Evolutionary conservation across 2,113 vertebrate genomes (phyloP).

Genomic region (Alaudala cheleensis): DNA sequence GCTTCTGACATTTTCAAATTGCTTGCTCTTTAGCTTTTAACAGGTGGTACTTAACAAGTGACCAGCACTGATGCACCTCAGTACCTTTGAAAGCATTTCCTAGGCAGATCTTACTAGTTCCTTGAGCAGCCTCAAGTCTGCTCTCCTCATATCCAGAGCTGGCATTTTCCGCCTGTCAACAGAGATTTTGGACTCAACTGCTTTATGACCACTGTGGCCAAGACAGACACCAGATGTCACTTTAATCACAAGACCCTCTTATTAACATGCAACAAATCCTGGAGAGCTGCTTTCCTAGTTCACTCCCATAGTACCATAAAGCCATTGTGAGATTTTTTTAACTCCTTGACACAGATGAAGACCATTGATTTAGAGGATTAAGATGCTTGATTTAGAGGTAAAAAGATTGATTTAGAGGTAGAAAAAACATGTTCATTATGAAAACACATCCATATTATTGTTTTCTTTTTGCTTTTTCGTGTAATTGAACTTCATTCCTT

Average conservation of each 20-base stretch:
- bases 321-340: neutral
- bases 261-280: neutral
- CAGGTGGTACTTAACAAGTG: neutral
- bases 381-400: neutral
- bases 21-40: neutral
- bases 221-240: neutral
- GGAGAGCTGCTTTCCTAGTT: neutral
- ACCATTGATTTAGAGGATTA: neutral
- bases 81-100: neutral
- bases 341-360: neutral
- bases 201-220: neutral
- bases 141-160: neutral
- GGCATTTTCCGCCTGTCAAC: neutral
- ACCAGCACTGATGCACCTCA: neutral
- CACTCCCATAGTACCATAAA: neutral
- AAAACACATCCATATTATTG: neutral
- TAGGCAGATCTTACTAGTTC: neutral
- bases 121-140: neutral
- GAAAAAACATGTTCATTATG: neutral
- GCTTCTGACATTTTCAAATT: neutral
- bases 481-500: neutral
- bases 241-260: neutral
- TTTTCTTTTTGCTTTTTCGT: neutral
- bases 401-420: neutral
- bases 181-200: neutral